phyloP scores from a whole-genome alignment of 2,113 vertebrate species.

The Cavia porcellus region DNA sequence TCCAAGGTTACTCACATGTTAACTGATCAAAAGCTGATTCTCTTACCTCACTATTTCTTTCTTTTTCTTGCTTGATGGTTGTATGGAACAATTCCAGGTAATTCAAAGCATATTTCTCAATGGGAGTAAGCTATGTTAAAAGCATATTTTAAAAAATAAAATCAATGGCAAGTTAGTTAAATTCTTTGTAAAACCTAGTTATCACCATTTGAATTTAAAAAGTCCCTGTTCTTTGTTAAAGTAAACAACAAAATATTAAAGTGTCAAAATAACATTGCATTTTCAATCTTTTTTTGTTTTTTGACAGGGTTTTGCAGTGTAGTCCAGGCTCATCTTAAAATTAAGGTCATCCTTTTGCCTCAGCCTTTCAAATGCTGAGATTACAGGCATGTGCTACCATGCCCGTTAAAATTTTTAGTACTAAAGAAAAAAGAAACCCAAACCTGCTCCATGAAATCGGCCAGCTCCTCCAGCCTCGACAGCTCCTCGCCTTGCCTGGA shows the following conservation, averaged over 20 bases:
- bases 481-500: constrained; percentile 78
- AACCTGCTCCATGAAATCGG: constrained; percentile 92
- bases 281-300: background rate
- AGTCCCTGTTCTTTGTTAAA: background rate
- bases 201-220: background rate
- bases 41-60: constrained; percentile 81
- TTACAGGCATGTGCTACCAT: background rate
- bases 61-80: constrained; percentile 76
- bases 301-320: background rate
- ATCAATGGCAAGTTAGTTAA: background rate
- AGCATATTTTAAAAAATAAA: constrained; percentile 42
- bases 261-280: background rate
- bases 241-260: background rate
- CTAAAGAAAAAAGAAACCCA: background rate
- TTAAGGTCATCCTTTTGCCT: background rate
- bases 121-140: constrained; percentile 92
- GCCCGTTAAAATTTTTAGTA: background rate
- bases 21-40: background rate
- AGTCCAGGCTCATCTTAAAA: background rate
- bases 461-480: constrained; percentile 90
- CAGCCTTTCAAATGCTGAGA: background rate
- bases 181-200: background rate
- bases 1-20: background rate
- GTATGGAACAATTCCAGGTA: constrained; percentile 92
- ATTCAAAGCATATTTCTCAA: constrained; percentile 94